A percentile compares a stretch with the other conserved stretches of the same genome.
Conservation (phyloP, 92 coral and sea anemone species). For the Heteractis magnifica region DNA sequence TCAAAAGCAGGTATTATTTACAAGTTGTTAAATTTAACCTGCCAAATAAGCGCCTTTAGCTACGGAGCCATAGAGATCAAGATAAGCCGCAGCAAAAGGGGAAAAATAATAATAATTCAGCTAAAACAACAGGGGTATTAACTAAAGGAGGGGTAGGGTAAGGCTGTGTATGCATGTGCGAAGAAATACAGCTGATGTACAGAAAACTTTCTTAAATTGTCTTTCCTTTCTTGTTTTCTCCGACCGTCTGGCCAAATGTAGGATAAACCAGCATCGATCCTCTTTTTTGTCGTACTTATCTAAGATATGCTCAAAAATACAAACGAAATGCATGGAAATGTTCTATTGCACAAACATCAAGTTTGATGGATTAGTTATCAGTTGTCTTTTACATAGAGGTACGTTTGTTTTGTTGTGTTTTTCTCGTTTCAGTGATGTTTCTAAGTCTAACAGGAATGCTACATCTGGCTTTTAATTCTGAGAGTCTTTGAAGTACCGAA, state of each 20-base stretch:
- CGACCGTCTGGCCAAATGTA: neutral
- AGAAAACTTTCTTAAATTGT: neutral
- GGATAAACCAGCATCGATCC: neutral
- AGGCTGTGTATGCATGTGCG: neutral
- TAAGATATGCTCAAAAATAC: neutral
- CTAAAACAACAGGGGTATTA: neutral
- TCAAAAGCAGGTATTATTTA: neutral
- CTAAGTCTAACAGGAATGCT: neutral
- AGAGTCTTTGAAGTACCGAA: conserved; percentile 20
- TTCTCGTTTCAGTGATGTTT: neutral
- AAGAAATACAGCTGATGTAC: neutral
- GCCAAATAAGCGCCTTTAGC: neutral
- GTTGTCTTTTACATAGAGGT: too few relatives aligned
- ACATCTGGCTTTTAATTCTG: conserved; percentile 12
- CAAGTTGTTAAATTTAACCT: neutral
- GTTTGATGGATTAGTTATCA: too few relatives aligned
- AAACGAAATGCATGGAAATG: neutral
- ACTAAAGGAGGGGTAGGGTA: neutral
- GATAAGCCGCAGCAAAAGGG: neutral
- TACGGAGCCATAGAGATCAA: neutral
- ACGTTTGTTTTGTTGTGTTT: neutral
- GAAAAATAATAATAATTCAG: neutral
- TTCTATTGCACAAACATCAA: too few relatives aligned
- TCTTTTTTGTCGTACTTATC: neutral
- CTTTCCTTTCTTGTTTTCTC: neutral